phyloP scores from a whole-genome alignment of 2,113 vertebrate species.

The Diphyllodes magnificus region DNA sequence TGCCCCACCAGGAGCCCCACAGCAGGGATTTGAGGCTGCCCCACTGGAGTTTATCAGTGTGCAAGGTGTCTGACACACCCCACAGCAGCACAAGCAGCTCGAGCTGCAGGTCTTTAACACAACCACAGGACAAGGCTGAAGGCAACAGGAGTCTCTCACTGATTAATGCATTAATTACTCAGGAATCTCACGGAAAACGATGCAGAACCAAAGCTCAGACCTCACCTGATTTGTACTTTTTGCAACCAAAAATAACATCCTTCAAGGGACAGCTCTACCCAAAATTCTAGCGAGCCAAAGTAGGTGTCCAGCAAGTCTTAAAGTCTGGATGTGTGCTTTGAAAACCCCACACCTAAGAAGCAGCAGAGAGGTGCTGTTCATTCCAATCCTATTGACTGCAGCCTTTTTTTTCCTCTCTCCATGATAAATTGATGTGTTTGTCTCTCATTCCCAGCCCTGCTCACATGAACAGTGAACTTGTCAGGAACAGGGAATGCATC shows the following conservation, averaged over 20 bases:
- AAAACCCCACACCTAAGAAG: background rate
- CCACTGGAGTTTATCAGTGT: too few relatives aligned
- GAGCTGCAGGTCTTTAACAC: background rate
- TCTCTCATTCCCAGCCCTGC: background rate
- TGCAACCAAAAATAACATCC: background rate
- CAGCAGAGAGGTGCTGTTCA: background rate
- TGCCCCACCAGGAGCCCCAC: background rate
- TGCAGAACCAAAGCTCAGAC: background rate
- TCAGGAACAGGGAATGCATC: background rate
- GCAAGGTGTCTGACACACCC: background rate
- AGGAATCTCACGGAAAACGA: background rate
- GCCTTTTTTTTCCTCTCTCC: background rate
- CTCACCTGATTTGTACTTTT: background rate
- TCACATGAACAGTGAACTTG: background rate
- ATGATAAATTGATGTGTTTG: background rate
- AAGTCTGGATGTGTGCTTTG: background rate
- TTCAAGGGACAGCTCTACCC: background rate
- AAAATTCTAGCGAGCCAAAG: background rate
- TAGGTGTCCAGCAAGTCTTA: background rate
- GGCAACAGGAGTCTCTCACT: background rate
- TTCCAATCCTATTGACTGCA: background rate
- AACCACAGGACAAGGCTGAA: background rate
- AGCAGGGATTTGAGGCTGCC: background rate
- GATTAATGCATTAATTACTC: background rate
- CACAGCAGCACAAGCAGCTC: background rate